Percentiles rank a stretch among this genome's conserved stretches.
Evolutionary conservation across 1,140 invertebrate genomes (phyloP).

Genomic region (Panagrolaimus sp.): DNA sequence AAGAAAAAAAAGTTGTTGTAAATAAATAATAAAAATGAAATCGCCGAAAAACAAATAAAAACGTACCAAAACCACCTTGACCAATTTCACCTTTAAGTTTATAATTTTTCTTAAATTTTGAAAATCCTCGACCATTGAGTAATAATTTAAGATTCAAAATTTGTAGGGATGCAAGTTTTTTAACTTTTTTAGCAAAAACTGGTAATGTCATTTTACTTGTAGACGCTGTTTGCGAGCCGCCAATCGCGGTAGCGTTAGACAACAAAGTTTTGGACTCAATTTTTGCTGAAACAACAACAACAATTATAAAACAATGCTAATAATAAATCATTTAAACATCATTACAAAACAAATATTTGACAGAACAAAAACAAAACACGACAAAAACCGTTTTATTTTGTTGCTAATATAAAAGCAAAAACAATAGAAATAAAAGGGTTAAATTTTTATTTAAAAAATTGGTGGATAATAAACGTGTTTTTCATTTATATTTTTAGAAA

Average conservation of each 20-base stretch:
- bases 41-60: neutral
- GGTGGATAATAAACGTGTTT: too few species aligned
- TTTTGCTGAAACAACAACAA: too few species aligned
- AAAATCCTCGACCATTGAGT: slow-evolving; percentile 33
- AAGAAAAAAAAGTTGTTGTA: neutral
- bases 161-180: slow-evolving; percentile 15
- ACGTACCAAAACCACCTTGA: slow-evolving; percentile 60
- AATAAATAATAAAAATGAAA: neutral
- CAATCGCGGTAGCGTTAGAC: neutral
- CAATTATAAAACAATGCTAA: too few species aligned
- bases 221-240: neutral
- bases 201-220: slow-evolving; percentile 18
- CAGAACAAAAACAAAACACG: too few species aligned
- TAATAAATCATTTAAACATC: too few species aligned
- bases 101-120: slow-evolving; percentile 42
- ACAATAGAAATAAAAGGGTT: too few species aligned
- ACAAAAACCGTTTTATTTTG: too few species aligned
- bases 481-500: too few species aligned
- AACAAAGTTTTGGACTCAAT: too few species aligned
- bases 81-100: slow-evolving; percentile 37
- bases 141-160: slow-evolving; percentile 8
- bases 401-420: too few species aligned
- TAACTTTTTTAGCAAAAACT: slow-evolving; percentile 20
- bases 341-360: too few species aligned
- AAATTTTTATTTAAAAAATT: too few species aligned